These are phyloP conservation scores for Patella depressa DNA, from an alignment of 2,888 invertebrate genomes.

Conservation along the genomic window DNA sequence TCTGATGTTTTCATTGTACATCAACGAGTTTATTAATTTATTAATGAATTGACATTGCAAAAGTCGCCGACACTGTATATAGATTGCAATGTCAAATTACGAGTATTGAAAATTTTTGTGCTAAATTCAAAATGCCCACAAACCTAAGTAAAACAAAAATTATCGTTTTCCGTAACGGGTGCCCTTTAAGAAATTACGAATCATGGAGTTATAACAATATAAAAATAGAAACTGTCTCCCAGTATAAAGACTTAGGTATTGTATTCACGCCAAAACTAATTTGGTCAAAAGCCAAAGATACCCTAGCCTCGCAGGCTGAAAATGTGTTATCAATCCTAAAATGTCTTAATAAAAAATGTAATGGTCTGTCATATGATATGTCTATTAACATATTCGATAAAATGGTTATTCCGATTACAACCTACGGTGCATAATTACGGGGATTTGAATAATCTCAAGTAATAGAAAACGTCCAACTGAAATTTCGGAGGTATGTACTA, in stretches of 20 bases:
- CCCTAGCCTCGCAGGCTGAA: slow-evolving; percentile 18
- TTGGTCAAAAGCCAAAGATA: slow-evolving; percentile 1
- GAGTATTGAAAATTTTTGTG: slow-evolving; percentile 17
- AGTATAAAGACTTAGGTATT: slow-evolving; percentile 15
- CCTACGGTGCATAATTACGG: slow-evolving; percentile 6
- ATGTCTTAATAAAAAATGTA: not conserved
- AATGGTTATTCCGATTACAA: not conserved
- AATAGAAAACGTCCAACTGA: slow-evolving; percentile 9
- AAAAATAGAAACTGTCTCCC: not conserved
- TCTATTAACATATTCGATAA: slow-evolving; percentile 8
- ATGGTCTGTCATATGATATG: not conserved
- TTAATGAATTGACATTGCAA: slow-evolving; percentile 18
- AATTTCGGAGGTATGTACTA: not conserved
- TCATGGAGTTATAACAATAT: not conserved
- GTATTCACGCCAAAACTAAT: slow-evolving; percentile 18
- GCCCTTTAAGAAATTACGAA: not conserved
- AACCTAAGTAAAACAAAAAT: slow-evolving; percentile 14
- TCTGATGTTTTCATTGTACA: not conserved
- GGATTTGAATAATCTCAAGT: not conserved
- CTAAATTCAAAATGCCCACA: not conserved
- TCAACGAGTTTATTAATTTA: not conserved
- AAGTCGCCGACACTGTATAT: slow-evolving; percentile 11
- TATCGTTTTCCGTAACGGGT: not conserved
- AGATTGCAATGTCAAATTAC: slow-evolving; percentile 22
- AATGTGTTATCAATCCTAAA: not conserved